Conservation (phyloP, 2,797 vertebrate species). For the Microhierax caerulescens region DNA sequence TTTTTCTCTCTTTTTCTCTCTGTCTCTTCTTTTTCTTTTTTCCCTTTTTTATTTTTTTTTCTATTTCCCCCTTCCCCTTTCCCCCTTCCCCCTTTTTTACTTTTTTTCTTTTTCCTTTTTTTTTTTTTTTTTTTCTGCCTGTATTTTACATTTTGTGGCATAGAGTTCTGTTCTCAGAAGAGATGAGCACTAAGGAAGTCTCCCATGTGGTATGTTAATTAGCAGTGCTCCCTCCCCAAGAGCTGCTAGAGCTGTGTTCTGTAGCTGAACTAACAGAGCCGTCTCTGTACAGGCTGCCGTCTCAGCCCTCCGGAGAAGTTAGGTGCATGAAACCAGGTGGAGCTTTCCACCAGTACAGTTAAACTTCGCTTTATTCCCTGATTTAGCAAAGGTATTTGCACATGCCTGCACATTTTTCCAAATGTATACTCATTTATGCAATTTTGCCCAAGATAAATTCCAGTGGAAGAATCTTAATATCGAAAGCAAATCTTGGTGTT, state of each 20-base stretch:
- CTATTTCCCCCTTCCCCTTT: no score
- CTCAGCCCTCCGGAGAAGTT: neutral
- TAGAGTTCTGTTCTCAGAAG: neutral
- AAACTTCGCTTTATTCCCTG: neutral
- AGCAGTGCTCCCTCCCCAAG: neutral
- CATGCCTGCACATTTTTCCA: neutral
- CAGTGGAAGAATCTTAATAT: neutral
- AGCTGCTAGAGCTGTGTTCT: fast-evolving
- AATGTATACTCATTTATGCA: fast-evolving
- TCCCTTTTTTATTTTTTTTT: no score
- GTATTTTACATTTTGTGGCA: neutral
- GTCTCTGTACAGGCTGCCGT: neutral
- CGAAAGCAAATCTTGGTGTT: neutral
- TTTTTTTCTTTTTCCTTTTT: no score
- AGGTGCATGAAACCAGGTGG: neutral
- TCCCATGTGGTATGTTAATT: neutral
- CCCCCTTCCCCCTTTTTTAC: no score
- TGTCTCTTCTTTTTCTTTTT: no score
- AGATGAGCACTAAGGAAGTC: neutral
- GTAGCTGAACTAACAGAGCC: neutral
- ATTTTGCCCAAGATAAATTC: neutral
- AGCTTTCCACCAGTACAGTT: neutral
- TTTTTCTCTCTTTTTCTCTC: neutral
- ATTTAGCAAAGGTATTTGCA: neutral
- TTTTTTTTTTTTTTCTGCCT: neutral